Evolutionary conservation across 1,140 invertebrate species (phyloP).

Genomic region (Cotesia chilonis): DNA sequence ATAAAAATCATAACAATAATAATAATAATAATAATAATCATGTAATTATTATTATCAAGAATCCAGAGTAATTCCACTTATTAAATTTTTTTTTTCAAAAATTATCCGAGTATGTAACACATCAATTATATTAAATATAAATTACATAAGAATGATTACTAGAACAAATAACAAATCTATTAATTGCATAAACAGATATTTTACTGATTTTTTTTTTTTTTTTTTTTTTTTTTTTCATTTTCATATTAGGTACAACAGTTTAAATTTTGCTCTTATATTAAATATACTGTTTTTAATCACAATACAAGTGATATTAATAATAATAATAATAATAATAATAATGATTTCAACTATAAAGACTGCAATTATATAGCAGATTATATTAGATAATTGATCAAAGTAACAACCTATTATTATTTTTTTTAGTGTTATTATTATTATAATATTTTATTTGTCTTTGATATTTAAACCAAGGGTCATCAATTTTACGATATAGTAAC

Average conservation of each 20-base stretch:
- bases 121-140: too few relatives aligned
- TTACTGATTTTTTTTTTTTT: neutral
- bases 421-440: slow-evolving; percentile 11
- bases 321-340: neutral
- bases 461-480: too few relatives aligned
- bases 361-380: slow-evolving; percentile 23
- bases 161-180: neutral
- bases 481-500: too few relatives aligned
- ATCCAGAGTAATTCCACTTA: too few relatives aligned
- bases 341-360: slow-evolving; percentile 13
- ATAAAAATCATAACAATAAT: too few relatives aligned
- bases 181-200: slow-evolving; percentile 12
- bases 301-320: neutral
- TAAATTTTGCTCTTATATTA: slow-evolving; percentile 8
- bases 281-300: too few relatives aligned
- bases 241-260: slow-evolving; percentile 22
- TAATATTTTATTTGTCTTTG: neutral
- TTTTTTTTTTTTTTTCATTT: slow-evolving; percentile 6
- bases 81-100: too few relatives aligned
- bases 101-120: too few relatives aligned
- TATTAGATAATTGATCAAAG: slow-evolving; percentile 35
- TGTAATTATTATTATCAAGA: too few relatives aligned
- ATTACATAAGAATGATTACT: neutral
- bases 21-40: too few relatives aligned
- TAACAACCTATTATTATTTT: slow-evolving; percentile 35